These are phyloP conservation scores for Pristis pectinata DNA, from an alignment of 2,797 vertebrate species.

Conservation along the genomic window DNA sequence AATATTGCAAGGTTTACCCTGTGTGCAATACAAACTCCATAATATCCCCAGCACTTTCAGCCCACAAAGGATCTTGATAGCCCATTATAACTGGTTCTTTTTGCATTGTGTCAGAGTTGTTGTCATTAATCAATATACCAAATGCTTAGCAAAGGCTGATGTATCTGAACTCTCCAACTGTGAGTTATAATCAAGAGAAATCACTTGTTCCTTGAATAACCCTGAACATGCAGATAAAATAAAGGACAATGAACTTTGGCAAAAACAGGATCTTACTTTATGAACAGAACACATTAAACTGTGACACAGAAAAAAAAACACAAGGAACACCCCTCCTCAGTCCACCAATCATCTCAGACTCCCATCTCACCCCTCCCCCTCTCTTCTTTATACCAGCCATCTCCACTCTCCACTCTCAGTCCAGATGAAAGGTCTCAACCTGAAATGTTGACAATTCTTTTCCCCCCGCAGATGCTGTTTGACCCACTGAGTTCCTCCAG, in stretches of 20 bases:
- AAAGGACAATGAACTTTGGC: background rate
- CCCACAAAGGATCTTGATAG: background rate
- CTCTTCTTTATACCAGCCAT: too few relatives aligned
- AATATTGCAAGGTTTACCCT: background rate
- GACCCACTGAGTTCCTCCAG: too few relatives aligned
- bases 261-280: background rate
- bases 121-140: slow-evolving; percentile 31
- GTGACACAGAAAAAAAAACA: background rate
- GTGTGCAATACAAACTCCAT: background rate
- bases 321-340: too few relatives aligned
- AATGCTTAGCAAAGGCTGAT: slow-evolving; percentile 33
- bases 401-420: too few relatives aligned
- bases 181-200: slow-evolving; percentile 15
- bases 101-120: background rate
- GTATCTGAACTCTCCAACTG: slow-evolving; percentile 29
- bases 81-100: background rate
- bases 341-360: too few relatives aligned
- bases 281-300: too few relatives aligned
- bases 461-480: too few relatives aligned
- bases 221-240: background rate
- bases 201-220: slow-evolving; percentile 13
- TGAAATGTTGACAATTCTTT: too few relatives aligned
- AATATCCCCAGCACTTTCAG: background rate
- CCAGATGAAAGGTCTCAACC: too few relatives aligned
- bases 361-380: too few relatives aligned